Base-by-base conservation (phyloP, 1,140 invertebrate species). In the Hetaerina americana region DNA sequence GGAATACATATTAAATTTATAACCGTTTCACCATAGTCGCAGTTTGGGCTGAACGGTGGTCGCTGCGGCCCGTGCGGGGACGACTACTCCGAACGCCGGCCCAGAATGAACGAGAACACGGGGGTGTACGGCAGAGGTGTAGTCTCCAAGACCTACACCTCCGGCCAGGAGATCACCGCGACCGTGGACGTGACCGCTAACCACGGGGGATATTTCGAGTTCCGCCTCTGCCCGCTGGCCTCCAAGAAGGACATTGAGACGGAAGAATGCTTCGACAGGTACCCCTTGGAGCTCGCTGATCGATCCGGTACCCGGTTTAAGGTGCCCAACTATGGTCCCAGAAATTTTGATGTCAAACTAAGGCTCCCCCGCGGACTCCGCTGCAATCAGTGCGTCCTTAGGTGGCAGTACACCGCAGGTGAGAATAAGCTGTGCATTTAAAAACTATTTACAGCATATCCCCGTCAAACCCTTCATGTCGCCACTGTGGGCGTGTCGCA, bases 191-290 rank as follows among this genome's bases (percentile, higher is more conserved):
- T 88, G 40, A 85, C 86, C 18, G 81, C 84, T 12, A 86, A 81
- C 72, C 87, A 88, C 75, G 71, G 79, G 71, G 87, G 87, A 2
- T 77, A 79, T 70, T 87, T 88, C 71, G 77, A 79, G 72, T 88
- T 87, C 76, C 74, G 84, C 5, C 66, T 90, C 1, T 90, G 88
- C 72, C 81, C 15, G 10, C 15, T 68, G 1, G 26, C n/a, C 2
- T 3, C 12, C n/a, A 70, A 75, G 6, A 25, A 69, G 10, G 10
- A 68, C 3, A 10, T 27, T 1, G 71, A 67, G n/a, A 27, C n/a
- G 5, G 26, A 71, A 26, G 25, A 27, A 22, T 71, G 71, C 49
- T 71, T 71, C 27, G 49, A 66, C 1, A 57, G 22, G 10, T 5
- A 57, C 18, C 70, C 27, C n/a, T 15, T 71, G 57, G 22, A 71